Conservation (phyloP, 1,140 invertebrate genomes). For the Lepidurus apus region DNA sequence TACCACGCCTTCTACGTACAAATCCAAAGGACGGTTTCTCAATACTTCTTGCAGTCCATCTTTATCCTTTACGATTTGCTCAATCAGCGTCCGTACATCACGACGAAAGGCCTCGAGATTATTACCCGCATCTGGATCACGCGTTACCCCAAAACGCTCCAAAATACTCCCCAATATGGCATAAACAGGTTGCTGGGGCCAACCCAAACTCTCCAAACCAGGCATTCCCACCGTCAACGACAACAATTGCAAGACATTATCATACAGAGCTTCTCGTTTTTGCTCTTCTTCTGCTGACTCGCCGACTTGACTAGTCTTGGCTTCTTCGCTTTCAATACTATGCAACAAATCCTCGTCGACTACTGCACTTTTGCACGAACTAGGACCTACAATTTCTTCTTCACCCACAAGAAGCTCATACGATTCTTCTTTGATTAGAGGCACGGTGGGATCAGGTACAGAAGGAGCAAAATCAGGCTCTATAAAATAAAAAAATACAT, state of each 20-base stretch:
- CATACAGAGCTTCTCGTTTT: neutral
- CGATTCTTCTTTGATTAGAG: neutral
- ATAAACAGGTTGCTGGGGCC: neutral
- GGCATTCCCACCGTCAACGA: neutral
- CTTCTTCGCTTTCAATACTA: neutral
- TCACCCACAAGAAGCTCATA: neutral
- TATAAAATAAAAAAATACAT: neutral
- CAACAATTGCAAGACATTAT: conserved; percentile 9
- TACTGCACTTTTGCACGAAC: neutral
- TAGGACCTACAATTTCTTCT: neutral
- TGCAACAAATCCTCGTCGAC: neutral
- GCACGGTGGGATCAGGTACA: conserved; percentile 5
- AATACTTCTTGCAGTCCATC: neutral
- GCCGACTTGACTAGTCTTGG: conserved; percentile 1
- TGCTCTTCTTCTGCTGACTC: neutral
- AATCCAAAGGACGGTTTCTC: conserved; percentile 18
- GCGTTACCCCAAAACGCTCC: neutral
- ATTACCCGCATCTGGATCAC: neutral
- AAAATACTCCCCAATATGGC: neutral
- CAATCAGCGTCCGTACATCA: neutral
- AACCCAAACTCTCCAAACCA: neutral
- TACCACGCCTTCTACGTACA: neutral
- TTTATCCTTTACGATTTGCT: neutral
- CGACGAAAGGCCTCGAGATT: neutral
- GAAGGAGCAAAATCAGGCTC: neutral